Evolutionary conservation across 2,113 vertebrate species (phyloP).

Genomic region (Myrmecobius fasciatus): DNA sequence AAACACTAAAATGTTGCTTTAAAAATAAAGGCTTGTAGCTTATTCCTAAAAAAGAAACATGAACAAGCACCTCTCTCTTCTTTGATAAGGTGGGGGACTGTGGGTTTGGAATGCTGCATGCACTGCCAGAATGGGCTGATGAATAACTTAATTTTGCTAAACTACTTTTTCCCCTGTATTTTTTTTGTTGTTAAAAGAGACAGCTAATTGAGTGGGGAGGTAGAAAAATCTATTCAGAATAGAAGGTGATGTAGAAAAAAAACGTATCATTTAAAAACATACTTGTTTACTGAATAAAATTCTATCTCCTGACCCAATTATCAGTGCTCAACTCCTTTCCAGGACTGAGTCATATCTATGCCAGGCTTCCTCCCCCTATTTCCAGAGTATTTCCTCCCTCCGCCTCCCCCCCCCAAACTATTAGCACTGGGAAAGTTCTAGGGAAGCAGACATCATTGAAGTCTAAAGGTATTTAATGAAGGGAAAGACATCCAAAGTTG

Average conservation of each 20-base stretch:
- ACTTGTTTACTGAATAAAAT: not conserved
- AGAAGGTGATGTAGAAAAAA: not conserved
- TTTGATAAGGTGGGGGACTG: not conserved
- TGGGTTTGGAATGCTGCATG: not conserved
- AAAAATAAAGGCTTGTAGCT: not conserved
- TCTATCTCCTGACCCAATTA: not conserved
- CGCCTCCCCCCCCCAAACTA: too few relatives aligned
- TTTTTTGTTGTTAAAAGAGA: not conserved
- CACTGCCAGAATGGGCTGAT: not conserved
- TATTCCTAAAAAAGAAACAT: not conserved
- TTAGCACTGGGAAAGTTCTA: not conserved
- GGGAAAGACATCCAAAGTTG: not conserved
- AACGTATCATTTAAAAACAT: not conserved
- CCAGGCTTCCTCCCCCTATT: not conserved
- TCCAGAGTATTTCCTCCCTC: not conserved
- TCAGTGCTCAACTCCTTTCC: not conserved
- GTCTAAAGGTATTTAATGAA: not conserved
- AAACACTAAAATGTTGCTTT: not conserved
- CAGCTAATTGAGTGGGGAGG: not conserved
- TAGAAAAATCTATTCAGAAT: not conserved
- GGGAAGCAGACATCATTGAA: not conserved
- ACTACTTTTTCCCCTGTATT: not conserved
- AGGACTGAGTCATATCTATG: not conserved
- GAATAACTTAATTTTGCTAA: not conserved
- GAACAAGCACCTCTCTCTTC: not conserved